phyloP scores from a whole-genome alignment of 2,797 vertebrate species.

The Propithecus deckenii region DNA sequence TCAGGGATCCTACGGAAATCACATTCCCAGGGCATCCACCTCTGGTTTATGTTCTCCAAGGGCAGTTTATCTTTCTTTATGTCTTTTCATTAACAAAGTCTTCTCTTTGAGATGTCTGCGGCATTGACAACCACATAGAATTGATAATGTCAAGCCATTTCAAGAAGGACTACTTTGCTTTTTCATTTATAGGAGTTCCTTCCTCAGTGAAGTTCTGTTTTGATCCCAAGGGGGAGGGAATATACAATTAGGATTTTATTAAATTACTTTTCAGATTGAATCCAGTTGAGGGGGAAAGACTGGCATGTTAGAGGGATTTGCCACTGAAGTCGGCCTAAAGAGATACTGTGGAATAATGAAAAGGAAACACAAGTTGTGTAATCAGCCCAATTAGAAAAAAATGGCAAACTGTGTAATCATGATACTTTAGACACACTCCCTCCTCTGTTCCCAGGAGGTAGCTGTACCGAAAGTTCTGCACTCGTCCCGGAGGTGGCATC shows the following conservation, averaged over 20 bases:
- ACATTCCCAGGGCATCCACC: not conserved
- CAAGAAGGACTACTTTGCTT: not conserved
- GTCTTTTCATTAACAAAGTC: not conserved
- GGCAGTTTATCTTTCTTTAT: not conserved
- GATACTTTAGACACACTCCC: too few relatives aligned
- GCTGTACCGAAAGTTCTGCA: too few relatives aligned
- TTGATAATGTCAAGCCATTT: not conserved
- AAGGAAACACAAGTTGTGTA: too few relatives aligned
- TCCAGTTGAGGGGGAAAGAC: not conserved
- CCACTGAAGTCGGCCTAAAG: not conserved
- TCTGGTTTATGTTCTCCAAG: not conserved
- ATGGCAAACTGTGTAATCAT: too few relatives aligned
- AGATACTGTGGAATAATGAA: too few relatives aligned
- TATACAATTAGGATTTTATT: not conserved
- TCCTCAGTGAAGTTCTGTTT: not conserved
- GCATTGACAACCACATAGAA: not conserved
- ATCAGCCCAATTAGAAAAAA: too few relatives aligned
- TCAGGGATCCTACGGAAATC: not conserved
- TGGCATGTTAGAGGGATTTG: not conserved
- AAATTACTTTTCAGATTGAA: not conserved
- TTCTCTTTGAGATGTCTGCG: not conserved
- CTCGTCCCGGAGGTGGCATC: too few relatives aligned
- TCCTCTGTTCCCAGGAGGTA: too few relatives aligned
- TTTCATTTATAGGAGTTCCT: not conserved
- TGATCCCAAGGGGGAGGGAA: not conserved